Base-by-base conservation (phyloP, 2,888 invertebrate species). In the Drosophila tanythrix region DNA sequence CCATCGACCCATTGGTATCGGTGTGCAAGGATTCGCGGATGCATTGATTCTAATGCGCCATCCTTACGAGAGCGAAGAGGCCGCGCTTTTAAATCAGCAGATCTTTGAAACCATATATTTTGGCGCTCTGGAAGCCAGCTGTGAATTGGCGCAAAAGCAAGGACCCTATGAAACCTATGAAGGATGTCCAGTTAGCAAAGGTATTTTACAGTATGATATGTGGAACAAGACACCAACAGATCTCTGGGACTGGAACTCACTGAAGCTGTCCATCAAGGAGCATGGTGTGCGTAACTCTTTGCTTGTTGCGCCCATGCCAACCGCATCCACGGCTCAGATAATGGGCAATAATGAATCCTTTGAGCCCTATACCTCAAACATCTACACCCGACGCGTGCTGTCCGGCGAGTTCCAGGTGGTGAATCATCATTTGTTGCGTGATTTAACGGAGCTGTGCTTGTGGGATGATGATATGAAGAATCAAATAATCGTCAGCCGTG, bases 31-130 rank as follows among this genome's bases (percentile, higher is more conserved):
- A 5, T 94, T 99, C 73, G 99, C 99, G 0, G 99, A 99, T 94
- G 96, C 99, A 15, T 98, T 99, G 93, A 97, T 99, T 74, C 93
- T 99, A 55, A 96, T 99, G 97, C 95, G 99, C 56, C 95, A 95
- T 92, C 97, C 99, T 1, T 99, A 98, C 92, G 99, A 99, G 91
- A 97, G 98, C 90, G 95, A 96, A 61, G 95, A 97, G 90, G 98
- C 99, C 0, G 94, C 95, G 70, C 94, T 96, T 82, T 94, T 99
- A 29, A 99, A 99, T 93, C 96, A 96, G 82, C 96, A 98, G 92
- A 99, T 99, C 82, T 99, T 99, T 93, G 99, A 99, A 94, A 99
- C 99, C 0, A 96, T 99, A 79, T 99, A 99, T 92, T 98, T 97
- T 93, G 98, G 97, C n/a, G 98, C 99, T 0, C 93, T 99, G 73